Conservation (phyloP, 2,113 vertebrate species). For the Anser cygnoides region DNA sequence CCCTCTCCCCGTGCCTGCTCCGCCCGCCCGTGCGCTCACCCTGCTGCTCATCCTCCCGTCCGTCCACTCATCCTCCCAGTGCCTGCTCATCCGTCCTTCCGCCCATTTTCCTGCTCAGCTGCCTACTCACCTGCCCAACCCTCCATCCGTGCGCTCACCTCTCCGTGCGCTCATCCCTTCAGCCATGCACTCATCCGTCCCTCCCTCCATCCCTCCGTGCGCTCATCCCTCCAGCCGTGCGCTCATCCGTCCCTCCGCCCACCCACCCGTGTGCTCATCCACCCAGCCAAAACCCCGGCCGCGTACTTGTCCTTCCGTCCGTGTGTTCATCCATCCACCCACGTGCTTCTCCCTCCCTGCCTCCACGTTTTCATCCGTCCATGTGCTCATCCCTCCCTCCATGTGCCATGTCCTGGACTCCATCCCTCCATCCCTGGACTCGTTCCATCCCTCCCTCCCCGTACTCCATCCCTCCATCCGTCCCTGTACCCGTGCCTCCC, state of each 20-base stretch:
- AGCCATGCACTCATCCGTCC: background rate
- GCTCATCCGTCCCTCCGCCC: too few species aligned
- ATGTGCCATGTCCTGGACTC: background rate
- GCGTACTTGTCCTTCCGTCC: background rate
- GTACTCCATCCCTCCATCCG: background rate
- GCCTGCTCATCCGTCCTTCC: too few species aligned
- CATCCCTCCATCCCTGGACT: background rate
- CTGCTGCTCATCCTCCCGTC: fast-evolving
- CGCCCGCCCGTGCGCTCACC: too few species aligned
- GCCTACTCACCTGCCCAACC: too few species aligned
- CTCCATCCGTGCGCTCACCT: too few species aligned
- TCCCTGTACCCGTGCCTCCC: background rate
- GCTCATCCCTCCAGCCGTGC: background rate
- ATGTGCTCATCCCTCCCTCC: too few species aligned
- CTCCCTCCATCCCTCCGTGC: background rate
- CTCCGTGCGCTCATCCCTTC: background rate
- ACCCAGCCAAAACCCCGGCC: background rate
- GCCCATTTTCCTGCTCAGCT: too few species aligned
- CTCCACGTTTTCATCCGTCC: background rate
- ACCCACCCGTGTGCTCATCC: background rate
- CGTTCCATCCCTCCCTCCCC: background rate
- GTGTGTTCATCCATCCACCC: too few species aligned
- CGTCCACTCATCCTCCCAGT: fast-evolving
- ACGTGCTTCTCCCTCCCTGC: background rate
- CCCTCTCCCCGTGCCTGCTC: too few species aligned